Evolutionary conservation across 2,113 vertebrate species (phyloP).

Genomic region (Nettapus auritus): DNA sequence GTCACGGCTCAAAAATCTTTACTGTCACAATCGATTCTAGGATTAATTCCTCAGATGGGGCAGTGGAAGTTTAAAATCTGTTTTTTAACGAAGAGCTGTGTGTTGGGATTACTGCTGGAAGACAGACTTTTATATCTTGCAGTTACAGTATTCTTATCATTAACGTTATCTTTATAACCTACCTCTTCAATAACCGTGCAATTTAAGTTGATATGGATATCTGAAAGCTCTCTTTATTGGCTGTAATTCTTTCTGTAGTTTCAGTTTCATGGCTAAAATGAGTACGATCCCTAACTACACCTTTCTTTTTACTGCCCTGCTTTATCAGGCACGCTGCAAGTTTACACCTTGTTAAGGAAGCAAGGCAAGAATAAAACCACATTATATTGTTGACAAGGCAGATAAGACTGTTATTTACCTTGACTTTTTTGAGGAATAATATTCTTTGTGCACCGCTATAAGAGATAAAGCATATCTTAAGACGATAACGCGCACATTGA

Average conservation of each 20-base stretch:
- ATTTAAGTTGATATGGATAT: constrained; percentile 23
- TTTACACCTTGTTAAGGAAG: constrained; percentile 53
- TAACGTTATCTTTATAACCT: constrained; percentile 28
- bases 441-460: constrained; percentile 28
- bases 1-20: background rate
- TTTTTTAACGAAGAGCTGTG: background rate
- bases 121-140: background rate
- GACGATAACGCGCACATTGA: background rate
- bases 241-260: constrained; percentile 23
- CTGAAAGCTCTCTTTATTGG: constrained; percentile 51
- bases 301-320: constrained; percentile 52
- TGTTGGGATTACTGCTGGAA: background rate
- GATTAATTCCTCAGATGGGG: background rate
- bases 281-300: background rate
- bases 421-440: constrained; percentile 43
- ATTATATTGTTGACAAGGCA: constrained; percentile 45
- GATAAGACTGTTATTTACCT: constrained; percentile 62
- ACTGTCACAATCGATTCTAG: background rate
- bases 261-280: constrained; percentile 45
- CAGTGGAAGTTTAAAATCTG: background rate
- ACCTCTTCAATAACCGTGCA: background rate
- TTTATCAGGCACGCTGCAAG: constrained; percentile 62
- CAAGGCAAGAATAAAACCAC: constrained; percentile 47
- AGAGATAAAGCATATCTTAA: constrained; percentile 50
- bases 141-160: background rate